Percentiles rank a stretch among this genome's conserved stretches.
These are phyloP conservation scores for Coecobrya sp. DNA, from an alignment of 2,888 invertebrate genomes.

Conservation along the genomic window DNA sequence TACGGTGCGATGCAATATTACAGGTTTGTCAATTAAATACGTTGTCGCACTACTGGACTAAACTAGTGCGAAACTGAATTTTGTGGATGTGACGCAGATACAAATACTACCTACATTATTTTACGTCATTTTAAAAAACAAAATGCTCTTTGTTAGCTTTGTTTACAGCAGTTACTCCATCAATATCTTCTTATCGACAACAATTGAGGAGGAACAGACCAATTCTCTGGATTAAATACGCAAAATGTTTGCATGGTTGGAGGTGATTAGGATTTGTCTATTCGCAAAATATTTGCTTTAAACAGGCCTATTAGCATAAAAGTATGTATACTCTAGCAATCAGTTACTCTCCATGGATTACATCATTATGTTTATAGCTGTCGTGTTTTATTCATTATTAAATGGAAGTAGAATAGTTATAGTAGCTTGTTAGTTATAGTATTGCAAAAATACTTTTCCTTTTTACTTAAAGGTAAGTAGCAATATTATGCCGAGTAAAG, in stretches of 20 bases:
- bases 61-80: background rate
- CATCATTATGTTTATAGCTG: background rate
- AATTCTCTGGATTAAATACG: conserved; percentile 40
- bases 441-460: no score
- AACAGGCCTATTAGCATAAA: background rate
- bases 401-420: background rate
- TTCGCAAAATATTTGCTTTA: conserved; percentile 1
- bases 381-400: background rate
- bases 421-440: background rate
- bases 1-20: background rate
- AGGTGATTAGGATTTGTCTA: background rate
- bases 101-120: background rate
- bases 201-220: background rate
- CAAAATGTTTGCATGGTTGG: conserved; percentile 11
- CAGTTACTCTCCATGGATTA: background rate
- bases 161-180: background rate
- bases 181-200: background rate
- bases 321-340: background rate
- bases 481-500: no score
- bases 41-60: background rate
- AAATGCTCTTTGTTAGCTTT: background rate
- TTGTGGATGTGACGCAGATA: background rate
- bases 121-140: background rate
- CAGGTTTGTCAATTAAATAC: background rate
- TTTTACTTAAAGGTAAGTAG: background rate